Evolutionary conservation across 2,113 vertebrate species (phyloP).

Genomic region (Aleadryas rufinucha): DNA sequence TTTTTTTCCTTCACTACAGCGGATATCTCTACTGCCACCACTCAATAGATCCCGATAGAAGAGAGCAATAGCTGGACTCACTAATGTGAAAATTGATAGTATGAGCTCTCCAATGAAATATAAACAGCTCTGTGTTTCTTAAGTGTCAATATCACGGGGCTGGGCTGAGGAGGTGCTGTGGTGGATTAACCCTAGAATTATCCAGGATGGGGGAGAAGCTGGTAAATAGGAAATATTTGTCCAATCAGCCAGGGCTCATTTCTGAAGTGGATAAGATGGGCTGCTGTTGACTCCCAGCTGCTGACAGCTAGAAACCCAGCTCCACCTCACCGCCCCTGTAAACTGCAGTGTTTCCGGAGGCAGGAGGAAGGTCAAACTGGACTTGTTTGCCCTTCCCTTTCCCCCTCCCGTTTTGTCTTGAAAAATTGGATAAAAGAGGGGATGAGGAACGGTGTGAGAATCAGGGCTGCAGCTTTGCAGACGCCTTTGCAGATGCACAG

Average conservation of each 20-base stretch:
- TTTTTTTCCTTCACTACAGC: slow-evolving; percentile 69
- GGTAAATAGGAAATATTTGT: slow-evolving; percentile 49
- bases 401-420: background rate
- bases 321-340: background rate
- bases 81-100: slow-evolving; percentile 75
- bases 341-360: background rate
- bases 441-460: background rate
- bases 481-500: background rate
- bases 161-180: slow-evolving; percentile 20
- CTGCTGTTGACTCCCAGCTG: slow-evolving; percentile 14
- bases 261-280: slow-evolving; percentile 2
- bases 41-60: slow-evolving; percentile 72
- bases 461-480: background rate
- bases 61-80: slow-evolving; percentile 62
- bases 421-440: background rate
- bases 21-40: slow-evolving; percentile 70
- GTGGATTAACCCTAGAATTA: slow-evolving; percentile 66
- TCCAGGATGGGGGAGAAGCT: slow-evolving; percentile 14
- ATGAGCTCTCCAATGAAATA: slow-evolving; percentile 71
- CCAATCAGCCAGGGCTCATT: slow-evolving; percentile 36
- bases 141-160: slow-evolving; percentile 65
- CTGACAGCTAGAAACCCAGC: background rate
- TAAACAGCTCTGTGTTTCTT: slow-evolving; percentile 72
- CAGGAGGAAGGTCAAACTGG: background rate
- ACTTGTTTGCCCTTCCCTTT: background rate